Base-by-base conservation (phyloP, 2,888 invertebrate species). In the Serripes groenlandicus region DNA sequence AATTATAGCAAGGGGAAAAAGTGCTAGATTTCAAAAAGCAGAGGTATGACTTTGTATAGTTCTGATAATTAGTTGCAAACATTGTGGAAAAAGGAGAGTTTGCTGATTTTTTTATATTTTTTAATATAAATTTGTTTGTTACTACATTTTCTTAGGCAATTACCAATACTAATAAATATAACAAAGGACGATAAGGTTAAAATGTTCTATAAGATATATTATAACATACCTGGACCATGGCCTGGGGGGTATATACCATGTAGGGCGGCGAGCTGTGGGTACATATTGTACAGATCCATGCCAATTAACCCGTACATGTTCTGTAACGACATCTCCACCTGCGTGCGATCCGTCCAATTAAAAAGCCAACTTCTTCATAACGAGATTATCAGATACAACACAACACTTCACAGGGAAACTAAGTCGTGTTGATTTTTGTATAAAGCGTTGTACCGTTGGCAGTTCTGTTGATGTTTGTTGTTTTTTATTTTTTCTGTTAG, bases 301-400 rank as follows among this genome's bases (percentile, higher is more conserved):
- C 86, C 86, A 32, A 86, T 56, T 70, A 86, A 75, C 37, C 86
- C 83, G 32, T 83, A 86, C 78, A 86, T 81, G 60, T 83, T 86
- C 76, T 86, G 81, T 62, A 86, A 66, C 3, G 86, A 86, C 86
- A 86, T 86, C 18, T 71, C 26, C 66, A 66, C 66, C 32, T 26
- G 21, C 23, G 56, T 7, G 21, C 56, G 23, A 5, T n/a, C n/a
- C 74, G 28, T 28, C 70, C 26, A 52, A 42, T 49, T 70, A 30
- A 7, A 62, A 62, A 15, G 32, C 32, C 3, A 30, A 62, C 62
- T 62, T 30, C 21, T 62, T 7, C 21, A 30, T 30, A 1, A 30
- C 30, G 32, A 28, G 32, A 3, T 4, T 62, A 62, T 30, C 62
- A 28, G 21, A 21, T 62, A 21, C 9, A 5, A 5, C 26, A 49